Percentiles rank a stretch among this genome's conserved stretches.
Evolutionary conservation across 2,888 invertebrate genomes (phyloP).

Genomic region (Patella depressa): DNA sequence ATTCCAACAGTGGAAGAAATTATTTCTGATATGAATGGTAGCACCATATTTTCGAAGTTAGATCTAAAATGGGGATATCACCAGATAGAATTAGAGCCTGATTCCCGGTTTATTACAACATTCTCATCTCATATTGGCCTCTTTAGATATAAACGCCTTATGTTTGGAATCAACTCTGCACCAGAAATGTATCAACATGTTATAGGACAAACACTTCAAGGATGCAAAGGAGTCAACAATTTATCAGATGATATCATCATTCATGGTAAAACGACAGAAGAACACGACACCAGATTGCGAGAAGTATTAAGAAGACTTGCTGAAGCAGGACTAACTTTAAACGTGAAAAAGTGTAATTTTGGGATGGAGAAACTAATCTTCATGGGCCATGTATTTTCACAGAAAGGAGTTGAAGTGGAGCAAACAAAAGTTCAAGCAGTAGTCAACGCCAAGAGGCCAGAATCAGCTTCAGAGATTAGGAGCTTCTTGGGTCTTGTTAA

Average conservation of each 20-base stretch:
- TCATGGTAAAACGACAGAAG: not conserved
- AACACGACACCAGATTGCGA: too few species aligned
- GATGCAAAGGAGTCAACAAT: not conserved
- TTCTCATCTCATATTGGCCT: constrained; percentile 1
- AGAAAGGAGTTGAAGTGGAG: not conserved
- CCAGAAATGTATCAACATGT: constrained; percentile 22
- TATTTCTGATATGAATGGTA: not conserved
- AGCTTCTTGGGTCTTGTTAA: not conserved
- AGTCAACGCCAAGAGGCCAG: constrained; percentile 22
- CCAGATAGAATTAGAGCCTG: not conserved
- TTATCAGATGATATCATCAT: not conserved
- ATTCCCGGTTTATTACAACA: not conserved
- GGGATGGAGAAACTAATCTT: not conserved
- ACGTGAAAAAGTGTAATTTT: not conserved
- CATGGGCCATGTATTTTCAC: constrained; percentile 11
- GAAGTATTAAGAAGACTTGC: too few species aligned
- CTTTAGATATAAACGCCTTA: not conserved
- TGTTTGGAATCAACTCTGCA: not conserved
- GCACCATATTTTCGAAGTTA: not conserved
- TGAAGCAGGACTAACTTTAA: not conserved
- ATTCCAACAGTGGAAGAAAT: not conserved
- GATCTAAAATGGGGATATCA: not conserved
- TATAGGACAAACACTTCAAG: too few species aligned
- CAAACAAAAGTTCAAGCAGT: constrained; percentile 18
- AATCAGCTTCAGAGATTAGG: constrained; percentile 17